Evolutionary conservation across 2,888 invertebrate genomes (phyloP).

Genomic region (Volucella zonaria): DNA sequence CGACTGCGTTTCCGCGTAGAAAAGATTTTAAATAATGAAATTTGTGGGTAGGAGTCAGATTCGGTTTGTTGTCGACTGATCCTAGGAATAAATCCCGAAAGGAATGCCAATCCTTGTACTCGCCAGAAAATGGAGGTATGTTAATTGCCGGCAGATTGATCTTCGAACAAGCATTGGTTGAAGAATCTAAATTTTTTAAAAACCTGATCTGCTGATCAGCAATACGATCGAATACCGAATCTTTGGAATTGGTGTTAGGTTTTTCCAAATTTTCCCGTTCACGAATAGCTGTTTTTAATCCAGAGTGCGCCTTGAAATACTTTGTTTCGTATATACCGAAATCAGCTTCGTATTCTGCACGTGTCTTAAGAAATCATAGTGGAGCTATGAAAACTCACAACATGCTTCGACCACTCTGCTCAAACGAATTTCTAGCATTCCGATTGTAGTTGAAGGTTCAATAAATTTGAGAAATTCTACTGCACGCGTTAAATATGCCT

Average conservation of each 20-base stretch:
- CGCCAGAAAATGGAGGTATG: background rate
- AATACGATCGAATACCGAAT: conserved; percentile 3
- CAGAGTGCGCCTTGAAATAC: background rate
- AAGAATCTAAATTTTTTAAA: background rate
- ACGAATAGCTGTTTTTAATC: conserved; percentile 15
- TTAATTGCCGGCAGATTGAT: background rate
- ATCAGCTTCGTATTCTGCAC: background rate
- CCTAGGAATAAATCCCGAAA: conserved; percentile 6
- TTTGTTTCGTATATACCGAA: background rate
- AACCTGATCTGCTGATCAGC: background rate
- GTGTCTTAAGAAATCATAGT: conserved; percentile 1
- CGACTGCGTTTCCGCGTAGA: no score
- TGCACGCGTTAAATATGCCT: no score
- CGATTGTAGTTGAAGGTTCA: no score
- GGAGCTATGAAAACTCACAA: background rate
- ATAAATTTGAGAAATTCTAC: no score
- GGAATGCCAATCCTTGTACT: background rate
- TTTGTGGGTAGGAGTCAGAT: background rate
- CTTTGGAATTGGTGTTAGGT: background rate
- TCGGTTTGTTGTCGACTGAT: background rate
- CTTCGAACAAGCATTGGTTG: no score
- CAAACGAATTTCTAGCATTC: no score
- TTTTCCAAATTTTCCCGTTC: background rate
- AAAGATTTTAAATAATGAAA: no score
- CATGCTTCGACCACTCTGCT: conserved; percentile 1